These are phyloP conservation scores for Puffinus mauretanicus DNA, from an alignment of 2,113 vertebrate genomes.

Conservation along the genomic window DNA sequence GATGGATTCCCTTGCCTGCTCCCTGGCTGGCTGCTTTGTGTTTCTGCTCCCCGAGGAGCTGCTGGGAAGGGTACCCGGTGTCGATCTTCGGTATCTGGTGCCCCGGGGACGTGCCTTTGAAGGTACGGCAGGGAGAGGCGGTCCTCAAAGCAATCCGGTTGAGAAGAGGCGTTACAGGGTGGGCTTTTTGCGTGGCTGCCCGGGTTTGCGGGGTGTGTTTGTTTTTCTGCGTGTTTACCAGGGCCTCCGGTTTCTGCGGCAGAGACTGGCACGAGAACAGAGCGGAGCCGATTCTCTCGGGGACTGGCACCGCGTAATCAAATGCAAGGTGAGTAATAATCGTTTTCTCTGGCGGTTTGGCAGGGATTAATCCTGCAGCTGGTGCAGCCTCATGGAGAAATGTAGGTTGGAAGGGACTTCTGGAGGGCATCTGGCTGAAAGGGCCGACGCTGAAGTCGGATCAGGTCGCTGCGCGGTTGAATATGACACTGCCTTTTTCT, in stretches of 20 bases:
- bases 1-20: neutral
- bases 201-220: no score
- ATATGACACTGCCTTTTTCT: fast-evolving
- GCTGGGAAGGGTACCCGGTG: neutral
- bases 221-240: neutral
- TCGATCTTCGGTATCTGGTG: neutral
- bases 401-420: neutral
- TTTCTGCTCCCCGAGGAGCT: neutral
- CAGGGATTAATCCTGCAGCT: neutral
- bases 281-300: fast-evolving
- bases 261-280: neutral
- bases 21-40: neutral
- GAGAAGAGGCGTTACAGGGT: neutral
- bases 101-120: neutral
- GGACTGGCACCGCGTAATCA: neutral
- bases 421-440: neutral
- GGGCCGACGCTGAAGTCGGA: neutral
- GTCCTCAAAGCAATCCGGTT: fast-evolving
- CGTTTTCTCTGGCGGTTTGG: neutral
- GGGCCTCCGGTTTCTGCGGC: neutral
- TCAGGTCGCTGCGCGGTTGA: fast-evolving
- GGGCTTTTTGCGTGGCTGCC: neutral
- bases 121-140: fast-evolving
- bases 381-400: neutral
- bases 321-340: neutral